These are phyloP conservation scores for Labeo calbasu DNA, from an alignment of 2,797 vertebrate species.

Conservation along the genomic window DNA sequence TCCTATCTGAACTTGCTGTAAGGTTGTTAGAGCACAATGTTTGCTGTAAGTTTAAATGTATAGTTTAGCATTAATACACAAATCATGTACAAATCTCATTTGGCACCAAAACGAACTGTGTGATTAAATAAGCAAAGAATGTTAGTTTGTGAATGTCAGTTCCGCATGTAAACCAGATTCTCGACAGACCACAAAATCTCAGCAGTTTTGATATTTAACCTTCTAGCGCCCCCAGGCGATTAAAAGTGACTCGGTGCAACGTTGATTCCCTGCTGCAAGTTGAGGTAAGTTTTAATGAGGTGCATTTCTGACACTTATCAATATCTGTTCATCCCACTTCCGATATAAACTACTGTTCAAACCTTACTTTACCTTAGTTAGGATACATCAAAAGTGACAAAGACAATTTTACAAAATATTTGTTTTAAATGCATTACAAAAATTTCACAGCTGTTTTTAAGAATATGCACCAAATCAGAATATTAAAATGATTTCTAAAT, in stretches of 20 bases:
- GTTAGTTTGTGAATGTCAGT: not conserved
- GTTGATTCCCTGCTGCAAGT: not conserved
- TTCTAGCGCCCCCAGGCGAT: conserved; percentile 44
- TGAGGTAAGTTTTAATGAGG: not conserved
- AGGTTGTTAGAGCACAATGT: not conserved
- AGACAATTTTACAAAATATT: not conserved
- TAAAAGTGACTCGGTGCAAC: not conserved
- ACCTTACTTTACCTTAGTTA: not conserved
- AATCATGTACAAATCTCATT: not conserved
- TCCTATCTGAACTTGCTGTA: not conserved
- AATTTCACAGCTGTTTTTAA: not conserved
- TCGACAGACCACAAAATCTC: not conserved
- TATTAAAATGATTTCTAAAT: not conserved
- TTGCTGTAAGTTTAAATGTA: not conserved
- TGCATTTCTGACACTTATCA: no score
- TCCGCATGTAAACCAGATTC: not conserved
- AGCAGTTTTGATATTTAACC: not conserved
- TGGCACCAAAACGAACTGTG: not conserved
- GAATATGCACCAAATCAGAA: not conserved
- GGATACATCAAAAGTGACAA: not conserved
- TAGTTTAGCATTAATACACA: not conserved
- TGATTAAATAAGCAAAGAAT: not conserved
- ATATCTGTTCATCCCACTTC: not conserved
- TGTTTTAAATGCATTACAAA: not conserved
- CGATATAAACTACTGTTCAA: not conserved